Percentiles rank a stretch among this genome's conserved stretches.
Evolutionary conservation across 2,797 vertebrate species (phyloP).

Genomic region (Anguilla obscura): DNA sequence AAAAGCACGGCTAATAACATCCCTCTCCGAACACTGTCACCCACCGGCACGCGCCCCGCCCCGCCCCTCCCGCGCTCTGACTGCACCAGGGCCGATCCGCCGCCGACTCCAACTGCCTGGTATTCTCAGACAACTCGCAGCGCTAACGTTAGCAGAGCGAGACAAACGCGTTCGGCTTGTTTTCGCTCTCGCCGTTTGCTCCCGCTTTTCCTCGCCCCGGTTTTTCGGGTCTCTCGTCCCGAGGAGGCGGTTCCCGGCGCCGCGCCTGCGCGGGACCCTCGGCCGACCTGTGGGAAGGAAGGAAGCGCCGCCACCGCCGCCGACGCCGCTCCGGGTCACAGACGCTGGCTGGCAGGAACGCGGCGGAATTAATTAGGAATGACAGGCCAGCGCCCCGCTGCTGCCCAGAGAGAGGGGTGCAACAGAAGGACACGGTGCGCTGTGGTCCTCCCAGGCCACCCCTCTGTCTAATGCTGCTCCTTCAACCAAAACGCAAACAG

Average conservation of each 20-base stretch:
- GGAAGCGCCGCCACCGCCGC: background rate
- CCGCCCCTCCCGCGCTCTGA: background rate
- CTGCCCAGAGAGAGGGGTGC: background rate
- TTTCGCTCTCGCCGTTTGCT: background rate
- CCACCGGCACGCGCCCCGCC: too few relatives aligned
- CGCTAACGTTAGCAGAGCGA: background rate
- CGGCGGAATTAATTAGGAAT: background rate
- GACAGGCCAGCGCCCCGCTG: background rate
- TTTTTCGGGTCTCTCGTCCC: background rate
- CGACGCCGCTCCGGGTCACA: background rate
- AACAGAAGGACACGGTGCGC: background rate
- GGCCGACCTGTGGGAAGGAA: background rate
- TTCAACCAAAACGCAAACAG: background rate
- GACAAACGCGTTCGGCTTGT: background rate
- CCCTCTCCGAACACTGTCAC: constrained; percentile 4
- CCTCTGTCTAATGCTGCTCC: background rate
- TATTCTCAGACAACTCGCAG: background rate
- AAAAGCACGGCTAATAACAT: constrained; percentile 13
- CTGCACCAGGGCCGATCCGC: background rate
- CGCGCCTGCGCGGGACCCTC: background rate
- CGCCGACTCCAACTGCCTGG: background rate
- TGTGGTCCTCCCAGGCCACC: background rate
- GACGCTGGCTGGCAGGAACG: background rate
- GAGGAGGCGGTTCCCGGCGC: background rate
- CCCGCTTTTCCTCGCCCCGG: background rate